Evolutionary conservation across 2,113 vertebrate species (phyloP).

Genomic region (Petromus typicus): DNA sequence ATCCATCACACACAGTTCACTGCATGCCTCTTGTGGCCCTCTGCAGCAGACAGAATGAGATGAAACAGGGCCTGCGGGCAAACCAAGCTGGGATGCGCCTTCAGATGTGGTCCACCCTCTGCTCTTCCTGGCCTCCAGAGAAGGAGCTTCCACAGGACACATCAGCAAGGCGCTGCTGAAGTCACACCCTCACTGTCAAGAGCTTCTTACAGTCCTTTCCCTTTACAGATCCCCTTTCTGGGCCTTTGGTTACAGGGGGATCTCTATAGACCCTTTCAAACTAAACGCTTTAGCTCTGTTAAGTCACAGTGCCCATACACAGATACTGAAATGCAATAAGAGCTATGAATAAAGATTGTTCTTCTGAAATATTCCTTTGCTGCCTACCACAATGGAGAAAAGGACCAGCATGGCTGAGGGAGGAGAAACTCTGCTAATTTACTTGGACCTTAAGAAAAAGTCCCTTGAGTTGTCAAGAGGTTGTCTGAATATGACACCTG

Average conservation of each 20-base stretch:
- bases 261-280: background rate
- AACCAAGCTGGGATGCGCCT: background rate
- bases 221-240: background rate
- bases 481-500: constrained; percentile 65
- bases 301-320: background rate
- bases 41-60: background rate
- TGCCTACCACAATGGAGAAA: background rate
- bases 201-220: background rate
- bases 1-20: background rate
- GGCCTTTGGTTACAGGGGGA: background rate
- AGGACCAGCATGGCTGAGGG: constrained; percentile 11
- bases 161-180: background rate
- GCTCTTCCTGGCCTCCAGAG: background rate
- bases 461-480: constrained; percentile 49
- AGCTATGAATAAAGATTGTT: background rate
- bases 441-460: constrained; percentile 64
- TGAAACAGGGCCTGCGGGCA: background rate
- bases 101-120: background rate
- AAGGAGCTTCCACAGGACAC: background rate
- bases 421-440: constrained; percentile 55
- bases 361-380: background rate
- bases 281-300: background rate
- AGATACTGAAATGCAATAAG: background rate
- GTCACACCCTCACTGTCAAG: background rate
- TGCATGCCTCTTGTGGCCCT: background rate